Evolutionary conservation across 2,888 invertebrate species (phyloP).

Genomic region (Deroplatys truncata): DNA sequence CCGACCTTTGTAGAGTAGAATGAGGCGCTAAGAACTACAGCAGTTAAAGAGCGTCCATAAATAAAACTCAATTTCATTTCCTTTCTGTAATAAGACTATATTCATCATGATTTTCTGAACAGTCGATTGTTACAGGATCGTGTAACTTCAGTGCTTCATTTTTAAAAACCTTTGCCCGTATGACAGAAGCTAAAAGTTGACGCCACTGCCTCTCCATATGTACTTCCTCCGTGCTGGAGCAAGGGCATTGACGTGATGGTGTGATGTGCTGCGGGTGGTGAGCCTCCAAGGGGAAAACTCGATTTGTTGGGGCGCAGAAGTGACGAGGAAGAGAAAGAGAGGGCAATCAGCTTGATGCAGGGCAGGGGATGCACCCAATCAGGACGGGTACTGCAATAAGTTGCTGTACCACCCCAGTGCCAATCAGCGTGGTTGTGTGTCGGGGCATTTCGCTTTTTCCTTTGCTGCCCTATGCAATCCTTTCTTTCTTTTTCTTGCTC

Average conservation of each 20-base stretch:
- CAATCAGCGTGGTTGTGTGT: conserved; percentile 1
- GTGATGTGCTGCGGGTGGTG: conserved; percentile 29
- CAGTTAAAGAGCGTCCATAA: no score
- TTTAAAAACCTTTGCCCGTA: no score
- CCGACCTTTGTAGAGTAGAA: no score
- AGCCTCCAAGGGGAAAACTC: conserved; percentile 44
- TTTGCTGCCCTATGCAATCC: neutral
- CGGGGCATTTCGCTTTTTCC: conserved; percentile 6
- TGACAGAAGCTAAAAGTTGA: neutral
- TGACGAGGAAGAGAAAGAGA: conserved; percentile 31
- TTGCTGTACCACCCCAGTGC: neutral
- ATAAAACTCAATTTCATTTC: no score
- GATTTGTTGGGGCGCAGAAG: conserved; percentile 36
- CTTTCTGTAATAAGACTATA: no score
- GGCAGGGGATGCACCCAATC: conserved; percentile 13
- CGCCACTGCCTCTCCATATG: neutral
- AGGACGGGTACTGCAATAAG: conserved; percentile 16
- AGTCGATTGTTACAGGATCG: no score
- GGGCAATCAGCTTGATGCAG: conserved; percentile 25
- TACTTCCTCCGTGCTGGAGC: neutral
- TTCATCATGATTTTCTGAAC: no score
- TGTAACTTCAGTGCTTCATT: no score
- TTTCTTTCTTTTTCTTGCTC: neutral
- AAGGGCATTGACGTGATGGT: conserved; percentile 45
- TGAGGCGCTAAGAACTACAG: no score